phyloP scores from a whole-genome alignment of 2,888 invertebrate species.

The Sphaerophoria taeniata region DNA sequence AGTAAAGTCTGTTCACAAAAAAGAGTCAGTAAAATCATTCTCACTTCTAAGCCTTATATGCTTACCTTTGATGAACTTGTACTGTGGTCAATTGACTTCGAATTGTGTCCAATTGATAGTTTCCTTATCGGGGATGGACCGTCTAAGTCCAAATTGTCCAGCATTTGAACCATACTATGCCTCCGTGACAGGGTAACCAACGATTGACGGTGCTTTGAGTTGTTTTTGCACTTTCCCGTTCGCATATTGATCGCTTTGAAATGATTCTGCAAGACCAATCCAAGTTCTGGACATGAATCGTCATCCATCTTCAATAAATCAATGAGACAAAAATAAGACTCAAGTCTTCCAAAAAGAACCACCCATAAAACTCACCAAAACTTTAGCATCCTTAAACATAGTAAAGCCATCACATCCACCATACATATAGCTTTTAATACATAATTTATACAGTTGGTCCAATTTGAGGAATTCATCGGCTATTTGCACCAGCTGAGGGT shows the following conservation, averaged over 20 bases:
- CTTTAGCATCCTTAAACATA: slow-evolving; percentile 89
- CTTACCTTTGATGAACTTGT: slow-evolving; percentile 80
- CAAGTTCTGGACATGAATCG: slow-evolving; percentile 93
- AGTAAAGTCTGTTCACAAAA: no score
- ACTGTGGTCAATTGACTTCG: slow-evolving; percentile 81
- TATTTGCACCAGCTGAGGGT: slow-evolving; percentile 89
- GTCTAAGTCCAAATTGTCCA: slow-evolving; percentile 88
- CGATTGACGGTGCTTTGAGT: slow-evolving; percentile 93
- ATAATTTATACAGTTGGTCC: slow-evolving; percentile 89
- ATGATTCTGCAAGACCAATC: slow-evolving; percentile 94
- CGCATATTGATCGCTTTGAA: slow-evolving; percentile 93
- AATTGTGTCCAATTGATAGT: slow-evolving; percentile 80
- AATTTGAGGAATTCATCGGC: slow-evolving; percentile 92
- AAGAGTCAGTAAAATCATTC: no score
- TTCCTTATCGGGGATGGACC: slow-evolving; percentile 88
- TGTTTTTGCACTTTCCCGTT: slow-evolving; percentile 86
- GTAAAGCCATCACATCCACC: slow-evolving; percentile 94
- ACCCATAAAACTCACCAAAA: slow-evolving; percentile 85
- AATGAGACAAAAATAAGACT: background rate
- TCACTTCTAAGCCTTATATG: background rate
- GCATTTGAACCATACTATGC: slow-evolving; percentile 91
- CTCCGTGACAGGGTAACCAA: slow-evolving; percentile 91
- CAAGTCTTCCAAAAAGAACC: slow-evolving; percentile 35
- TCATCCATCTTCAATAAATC: slow-evolving; percentile 87
- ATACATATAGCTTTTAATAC: slow-evolving; percentile 91